phyloP scores from a whole-genome alignment of 2,888 invertebrate genomes.

The Sphecodes monilicornis region DNA sequence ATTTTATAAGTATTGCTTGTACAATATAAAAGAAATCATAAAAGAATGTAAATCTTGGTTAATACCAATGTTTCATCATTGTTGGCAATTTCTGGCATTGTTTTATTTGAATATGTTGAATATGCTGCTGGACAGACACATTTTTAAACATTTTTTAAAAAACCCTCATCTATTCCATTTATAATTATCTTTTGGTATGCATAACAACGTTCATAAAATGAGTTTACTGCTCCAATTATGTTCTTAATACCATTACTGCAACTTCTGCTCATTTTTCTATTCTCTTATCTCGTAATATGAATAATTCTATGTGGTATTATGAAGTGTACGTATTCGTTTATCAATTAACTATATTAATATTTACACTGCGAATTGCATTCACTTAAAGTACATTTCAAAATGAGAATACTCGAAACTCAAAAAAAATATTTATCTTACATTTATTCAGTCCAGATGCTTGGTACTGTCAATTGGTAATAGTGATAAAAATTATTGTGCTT shows the following conservation, averaged over 20 bases:
- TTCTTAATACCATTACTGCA: neutral
- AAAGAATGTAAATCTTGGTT: neutral
- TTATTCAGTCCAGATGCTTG: too few relatives aligned
- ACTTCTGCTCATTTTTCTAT: neutral
- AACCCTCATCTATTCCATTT: neutral
- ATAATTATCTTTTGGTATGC: neutral
- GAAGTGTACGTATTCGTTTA: neutral
- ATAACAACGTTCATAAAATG: neutral
- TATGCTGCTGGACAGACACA: neutral
- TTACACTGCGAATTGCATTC: too few relatives aligned
- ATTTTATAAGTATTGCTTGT: too few relatives aligned
- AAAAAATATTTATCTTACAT: too few relatives aligned
- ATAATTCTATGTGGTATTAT: neutral
- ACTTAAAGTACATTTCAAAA: neutral
- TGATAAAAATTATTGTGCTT: too few relatives aligned
- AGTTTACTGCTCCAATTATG: neutral
- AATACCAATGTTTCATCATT: neutral
- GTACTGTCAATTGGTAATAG: too few relatives aligned
- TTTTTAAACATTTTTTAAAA: neutral
- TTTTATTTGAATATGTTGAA: neutral
- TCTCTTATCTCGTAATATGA: neutral
- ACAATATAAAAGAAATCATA: too few relatives aligned
- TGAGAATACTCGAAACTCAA: too few relatives aligned
- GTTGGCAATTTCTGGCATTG: neutral
- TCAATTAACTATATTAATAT: neutral